Evolutionary conservation across 2,113 vertebrate species (phyloP), one percentile per base, ranked within the genome.

Genomic region (Sylvicapra grimmia): DNA sequence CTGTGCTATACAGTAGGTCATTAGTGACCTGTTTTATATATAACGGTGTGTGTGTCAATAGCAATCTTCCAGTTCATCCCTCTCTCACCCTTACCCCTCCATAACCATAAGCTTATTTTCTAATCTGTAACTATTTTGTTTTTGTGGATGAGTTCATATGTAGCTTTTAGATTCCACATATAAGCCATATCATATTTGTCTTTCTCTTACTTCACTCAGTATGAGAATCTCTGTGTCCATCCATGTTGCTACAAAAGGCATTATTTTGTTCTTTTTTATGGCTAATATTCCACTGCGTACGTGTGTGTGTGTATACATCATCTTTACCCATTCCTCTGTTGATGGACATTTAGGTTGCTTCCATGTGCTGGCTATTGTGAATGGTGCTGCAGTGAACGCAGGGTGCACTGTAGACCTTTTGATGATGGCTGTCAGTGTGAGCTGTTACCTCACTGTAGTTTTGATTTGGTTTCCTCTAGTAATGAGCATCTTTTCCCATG

Each of bases 251-350:
- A 25, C 72, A 77, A 44, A 77, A 13, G 36, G 72, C 21, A 44
- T 14, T 44, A 14, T 72, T 72, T 72, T 36, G 72, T 27, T 27
- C 72, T 44, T 77, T 75, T 77, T 44, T 44, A 77, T 44, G 72
- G 72, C 72, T 40, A 27, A 8, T 77, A 77, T 27, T 77, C 72
- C 36, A 27, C 36, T 23, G n/a, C 23, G n/a, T 6, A 12, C 18
- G 4, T n/a, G 0, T 21, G 18, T 72, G 3, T 8, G 6, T 44
- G 44, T 44, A 6, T 44, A 7, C 72, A 8, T 25, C 21, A 25
- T 77, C 36, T 44, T 44, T 14, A 7, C 23, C 40, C 40, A 4
- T 2, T 77, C 72, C 40, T 75, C 36, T 77, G 40, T 1, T 77
- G 40, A 15, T 27, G 72, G 72, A 27, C 23, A 44, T 8, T 44